Percentiles rank a stretch among this genome's conserved stretches.
These are phyloP conservation scores for Hylaeus anthracinus DNA, from an alignment of 1,140 invertebrate species.

Conservation along the genomic window DNA sequence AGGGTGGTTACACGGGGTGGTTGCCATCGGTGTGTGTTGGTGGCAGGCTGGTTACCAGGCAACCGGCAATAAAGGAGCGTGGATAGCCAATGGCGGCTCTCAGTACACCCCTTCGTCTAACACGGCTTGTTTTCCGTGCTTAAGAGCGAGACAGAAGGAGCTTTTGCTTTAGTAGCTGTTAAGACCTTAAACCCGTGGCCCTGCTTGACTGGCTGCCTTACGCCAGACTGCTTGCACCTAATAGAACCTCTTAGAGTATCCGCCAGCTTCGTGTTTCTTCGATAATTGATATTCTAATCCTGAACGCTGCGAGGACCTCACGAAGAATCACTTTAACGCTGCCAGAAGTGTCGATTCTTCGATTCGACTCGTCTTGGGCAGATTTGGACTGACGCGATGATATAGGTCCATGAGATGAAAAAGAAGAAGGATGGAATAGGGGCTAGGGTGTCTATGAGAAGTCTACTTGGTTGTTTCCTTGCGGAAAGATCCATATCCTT, in stretches of 20 bases:
- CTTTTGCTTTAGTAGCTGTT: conserved; percentile 81
- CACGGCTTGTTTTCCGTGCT: conserved; percentile 78
- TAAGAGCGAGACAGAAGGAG: conserved; percentile 75
- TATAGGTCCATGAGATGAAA: too few relatives aligned
- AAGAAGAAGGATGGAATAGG: too few relatives aligned
- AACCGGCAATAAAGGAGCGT: conserved; percentile 79
- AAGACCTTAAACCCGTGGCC: conserved; percentile 73
- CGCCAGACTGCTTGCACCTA: conserved; percentile 34
- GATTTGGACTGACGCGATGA: too few relatives aligned
- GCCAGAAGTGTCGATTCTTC: too few relatives aligned
- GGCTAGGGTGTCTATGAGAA: too few relatives aligned
- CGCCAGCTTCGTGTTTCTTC: conserved; percentile 32
- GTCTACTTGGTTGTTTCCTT: too few relatives aligned
- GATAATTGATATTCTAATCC: conserved; percentile 79
- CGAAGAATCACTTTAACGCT: too few relatives aligned
- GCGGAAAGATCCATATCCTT: too few relatives aligned
- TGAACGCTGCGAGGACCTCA: neutral
- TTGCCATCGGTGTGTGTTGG: conserved; percentile 67
- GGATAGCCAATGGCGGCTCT: conserved; percentile 80
- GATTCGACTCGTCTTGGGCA: too few relatives aligned
- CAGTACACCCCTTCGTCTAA: conserved; percentile 78
- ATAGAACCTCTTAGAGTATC: conserved; percentile 54
- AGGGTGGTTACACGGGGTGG: conserved; percentile 55
- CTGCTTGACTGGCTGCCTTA: conserved; percentile 32
- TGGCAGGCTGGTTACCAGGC: conserved; percentile 77